Evolutionary conservation across 30 jellyfish, hydroid and myxozoan species (phyloP).

Genomic region (Morbakka virulenta): DNA sequence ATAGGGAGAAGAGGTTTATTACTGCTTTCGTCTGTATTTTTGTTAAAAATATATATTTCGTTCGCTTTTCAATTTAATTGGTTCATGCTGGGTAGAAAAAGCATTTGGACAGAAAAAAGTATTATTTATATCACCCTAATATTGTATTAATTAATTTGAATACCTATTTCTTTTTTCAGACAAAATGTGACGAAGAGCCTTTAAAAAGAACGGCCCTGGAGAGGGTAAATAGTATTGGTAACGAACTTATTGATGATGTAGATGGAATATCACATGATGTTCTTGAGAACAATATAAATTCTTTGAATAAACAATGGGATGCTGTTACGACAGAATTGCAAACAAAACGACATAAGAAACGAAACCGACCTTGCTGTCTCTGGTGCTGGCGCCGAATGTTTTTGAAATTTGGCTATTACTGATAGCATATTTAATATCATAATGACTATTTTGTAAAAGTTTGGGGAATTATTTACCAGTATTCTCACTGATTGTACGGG

Average conservation of each 20-base stretch:
- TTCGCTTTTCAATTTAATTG: too few relatives aligned
- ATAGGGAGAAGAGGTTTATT: too few relatives aligned
- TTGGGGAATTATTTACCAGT: too few relatives aligned
- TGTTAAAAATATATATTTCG: too few relatives aligned
- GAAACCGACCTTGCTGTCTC: slow-evolving; percentile 57
- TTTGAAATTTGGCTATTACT: slow-evolving; percentile 64
- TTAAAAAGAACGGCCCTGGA: slow-evolving; percentile 22
- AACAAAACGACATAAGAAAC: slow-evolving; percentile 45
- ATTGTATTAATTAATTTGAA: too few relatives aligned
- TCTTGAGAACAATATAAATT: slow-evolving; percentile 23
- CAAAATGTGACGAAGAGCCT: slow-evolving; percentile 54
- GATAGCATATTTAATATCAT: too few relatives aligned
- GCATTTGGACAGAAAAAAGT: too few relatives aligned
- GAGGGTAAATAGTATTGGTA: slow-evolving; percentile 41
- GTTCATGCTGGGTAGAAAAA: too few relatives aligned
- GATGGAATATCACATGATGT: slow-evolving; percentile 69
- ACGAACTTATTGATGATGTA: slow-evolving; percentile 58
- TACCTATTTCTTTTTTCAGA: slow-evolving; percentile 16
- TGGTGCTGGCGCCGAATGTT: slow-evolving; percentile 85
- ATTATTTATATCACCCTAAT: too few relatives aligned
- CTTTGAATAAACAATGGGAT: slow-evolving; percentile 68
- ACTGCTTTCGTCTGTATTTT: too few relatives aligned
- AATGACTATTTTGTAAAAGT: too few relatives aligned
- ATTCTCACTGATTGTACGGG: too few relatives aligned
- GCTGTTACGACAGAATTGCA: slow-evolving; percentile 56